Evolutionary conservation across 2,797 vertebrate genomes (phyloP), one percentile per base, ranked within the genome.

Genomic region (Coregonus suidteri): DNA sequence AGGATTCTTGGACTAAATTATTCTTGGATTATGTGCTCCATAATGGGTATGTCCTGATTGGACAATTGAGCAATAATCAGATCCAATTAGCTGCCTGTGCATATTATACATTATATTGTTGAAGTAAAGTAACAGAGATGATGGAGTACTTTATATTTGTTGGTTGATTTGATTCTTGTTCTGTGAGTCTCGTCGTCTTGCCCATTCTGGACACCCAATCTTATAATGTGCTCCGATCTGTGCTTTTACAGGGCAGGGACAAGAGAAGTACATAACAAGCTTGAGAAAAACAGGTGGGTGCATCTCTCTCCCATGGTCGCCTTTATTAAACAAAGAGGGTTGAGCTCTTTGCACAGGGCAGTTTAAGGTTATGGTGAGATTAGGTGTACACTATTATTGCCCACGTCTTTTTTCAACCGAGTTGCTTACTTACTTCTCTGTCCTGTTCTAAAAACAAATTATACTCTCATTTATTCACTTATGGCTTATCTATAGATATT

Each of bases 191-290:
- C 73, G 53, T 65, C 20, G 67, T 75, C 41, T 84, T 81, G 79
- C 78, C 80, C 37, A 79, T 78, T 82, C 81, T 86, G 81, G 79
- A 88, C 74, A 75, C 84, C 71, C 84, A 81, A 71, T 65, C 67
- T 84, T 87, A 86, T 82, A 87, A 81, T 83, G 56, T 85, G 79
- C 80, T 81, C 70, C 77, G 52, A 2, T 88, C 74, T 91, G 84
- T 91, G 74, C 81, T 92, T 90, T 95, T 96, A 84, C 95, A 99
- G 98, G 95, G 97, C 98, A 89, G 98, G 98, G 86, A 99, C 98
- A 92, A 96, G 98, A 95, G 98, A 99, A 93, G 97, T 98, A 87
- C 98, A 99, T 94, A 99, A 99, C 96, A 99, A 99, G 94, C 94
- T 99, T 91, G 98, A 99, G 95, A 98, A 99, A 93, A 96, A 99